Percentiles rank a stretch among this genome's conserved stretches.
These are phyloP conservation scores for Idaea aversata DNA, from an alignment of 2,888 invertebrate species.

Conservation along the genomic window DNA sequence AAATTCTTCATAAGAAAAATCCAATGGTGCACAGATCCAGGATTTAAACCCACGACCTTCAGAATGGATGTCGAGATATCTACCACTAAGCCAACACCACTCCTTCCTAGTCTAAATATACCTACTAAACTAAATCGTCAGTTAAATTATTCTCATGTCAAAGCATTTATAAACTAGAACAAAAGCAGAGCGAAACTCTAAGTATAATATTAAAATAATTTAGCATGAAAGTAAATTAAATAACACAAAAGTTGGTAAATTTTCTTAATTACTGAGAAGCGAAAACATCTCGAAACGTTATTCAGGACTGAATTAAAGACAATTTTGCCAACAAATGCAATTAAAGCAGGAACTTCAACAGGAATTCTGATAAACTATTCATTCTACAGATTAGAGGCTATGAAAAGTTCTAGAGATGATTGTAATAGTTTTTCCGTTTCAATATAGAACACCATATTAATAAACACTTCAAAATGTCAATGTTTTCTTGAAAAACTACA, in stretches of 20 bases:
- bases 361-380: neutral
- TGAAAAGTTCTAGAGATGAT: neutral
- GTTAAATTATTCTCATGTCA: neutral
- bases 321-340: neutral
- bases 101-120: no score
- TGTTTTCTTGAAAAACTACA: constrained; percentile 11
- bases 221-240: neutral
- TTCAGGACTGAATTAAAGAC: neutral
- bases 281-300: neutral
- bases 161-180: neutral
- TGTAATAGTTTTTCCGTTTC: neutral
- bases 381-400: neutral
- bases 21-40: no score
- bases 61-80: no score
- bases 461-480: neutral
- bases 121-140: neutral
- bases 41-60: no score
- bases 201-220: neutral
- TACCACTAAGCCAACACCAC: no score
- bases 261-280: constrained; percentile 1
- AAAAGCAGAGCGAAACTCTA: neutral
- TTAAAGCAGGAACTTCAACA: neutral
- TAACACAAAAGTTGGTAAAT: neutral
- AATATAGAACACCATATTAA: neutral
- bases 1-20: no score